phyloP scores from a whole-genome alignment of 2,113 vertebrate genomes.

The Camarhynchus parvulus region DNA sequence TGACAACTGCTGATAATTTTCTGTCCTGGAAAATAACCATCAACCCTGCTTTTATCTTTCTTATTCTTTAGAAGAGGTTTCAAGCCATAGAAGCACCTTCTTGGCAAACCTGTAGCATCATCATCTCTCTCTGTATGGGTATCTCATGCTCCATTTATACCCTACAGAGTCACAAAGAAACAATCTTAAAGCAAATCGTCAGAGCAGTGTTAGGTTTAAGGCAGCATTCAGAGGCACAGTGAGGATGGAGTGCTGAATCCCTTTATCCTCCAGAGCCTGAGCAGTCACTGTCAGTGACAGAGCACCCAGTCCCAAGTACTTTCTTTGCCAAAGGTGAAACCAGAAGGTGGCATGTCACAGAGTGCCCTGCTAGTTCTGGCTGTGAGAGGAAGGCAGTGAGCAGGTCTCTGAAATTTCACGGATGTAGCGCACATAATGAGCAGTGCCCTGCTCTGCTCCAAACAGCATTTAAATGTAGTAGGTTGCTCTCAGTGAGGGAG shows the following conservation, averaged over 20 bases:
- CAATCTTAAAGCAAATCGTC: neutral
- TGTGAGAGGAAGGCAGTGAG: neutral
- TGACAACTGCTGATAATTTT: neutral
- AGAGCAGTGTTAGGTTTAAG: neutral
- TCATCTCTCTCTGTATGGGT: neutral
- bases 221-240: neutral
- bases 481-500: neutral
- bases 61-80: neutral
- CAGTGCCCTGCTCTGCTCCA: neutral
- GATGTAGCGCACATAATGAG: rapidly evolving
- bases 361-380: neutral
- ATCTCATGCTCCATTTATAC: neutral
- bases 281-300: neutral
- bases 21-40: neutral
- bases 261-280: neutral
- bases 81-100: neutral
- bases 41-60: neutral
- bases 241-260: neutral
- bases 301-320: neutral
- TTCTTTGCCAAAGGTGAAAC: neutral
- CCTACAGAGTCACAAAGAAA: neutral
- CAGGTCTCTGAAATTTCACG: neutral
- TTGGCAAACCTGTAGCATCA: neutral
- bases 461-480: neutral
- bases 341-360: neutral